A percentile compares a stretch with the other conserved stretches of the same genome.
Evolutionary conservation across 2,797 vertebrate species (phyloP).

Genomic region (Tolypeutes matacus): DNA sequence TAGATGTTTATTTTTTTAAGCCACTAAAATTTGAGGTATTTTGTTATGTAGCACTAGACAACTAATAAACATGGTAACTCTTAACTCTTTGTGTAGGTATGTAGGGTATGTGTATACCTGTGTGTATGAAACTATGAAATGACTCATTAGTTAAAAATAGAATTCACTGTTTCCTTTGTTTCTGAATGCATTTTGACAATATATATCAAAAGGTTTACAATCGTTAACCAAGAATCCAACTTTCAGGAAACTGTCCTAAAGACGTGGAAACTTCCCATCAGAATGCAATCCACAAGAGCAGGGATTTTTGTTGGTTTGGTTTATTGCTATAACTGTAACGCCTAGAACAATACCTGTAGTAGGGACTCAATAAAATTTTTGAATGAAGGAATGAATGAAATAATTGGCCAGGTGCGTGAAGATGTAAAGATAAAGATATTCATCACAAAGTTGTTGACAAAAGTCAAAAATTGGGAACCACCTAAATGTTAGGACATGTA

Average conservation of each 20-base stretch:
- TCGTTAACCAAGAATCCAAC: neutral
- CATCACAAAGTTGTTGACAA: neutral
- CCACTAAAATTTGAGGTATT: neutral
- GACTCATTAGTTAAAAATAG: neutral
- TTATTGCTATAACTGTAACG: neutral
- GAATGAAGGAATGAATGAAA: neutral
- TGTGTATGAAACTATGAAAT: neutral
- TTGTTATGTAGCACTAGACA: neutral
- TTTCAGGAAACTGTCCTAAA: neutral
- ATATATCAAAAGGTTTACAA: neutral
- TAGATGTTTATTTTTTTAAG: neutral
- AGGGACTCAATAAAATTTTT: neutral
- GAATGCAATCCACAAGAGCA: too few relatives aligned
- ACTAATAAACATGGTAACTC: neutral
- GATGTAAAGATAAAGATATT: neutral
- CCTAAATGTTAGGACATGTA: neutral
- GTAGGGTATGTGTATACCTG: neutral
- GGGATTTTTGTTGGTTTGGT: neutral
- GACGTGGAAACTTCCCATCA: neutral
- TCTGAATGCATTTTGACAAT: neutral
- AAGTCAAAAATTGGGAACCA: neutral
- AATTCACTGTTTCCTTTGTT: neutral
- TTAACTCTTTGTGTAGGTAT: too few relatives aligned
- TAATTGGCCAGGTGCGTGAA: neutral
- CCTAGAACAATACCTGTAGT: accelerated